These are phyloP conservation scores for Dolichopus griseipennis DNA, from an alignment of 2,888 invertebrate species.

Conservation along the genomic window DNA sequence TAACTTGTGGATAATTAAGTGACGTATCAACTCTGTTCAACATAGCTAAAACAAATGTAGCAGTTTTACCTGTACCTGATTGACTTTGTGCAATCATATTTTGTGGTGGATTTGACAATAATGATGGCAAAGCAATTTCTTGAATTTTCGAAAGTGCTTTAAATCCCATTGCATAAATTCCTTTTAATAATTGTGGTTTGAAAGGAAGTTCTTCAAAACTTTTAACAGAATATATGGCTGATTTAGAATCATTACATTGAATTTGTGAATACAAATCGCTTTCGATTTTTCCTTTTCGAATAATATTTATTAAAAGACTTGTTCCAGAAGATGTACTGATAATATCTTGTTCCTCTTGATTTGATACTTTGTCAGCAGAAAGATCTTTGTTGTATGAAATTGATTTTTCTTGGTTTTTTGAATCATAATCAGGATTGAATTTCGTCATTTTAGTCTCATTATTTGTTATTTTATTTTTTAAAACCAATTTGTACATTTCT, in stretches of 20 bases:
- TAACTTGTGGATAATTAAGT: constrained; percentile 74
- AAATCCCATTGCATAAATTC: constrained; percentile 92
- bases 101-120: constrained; percentile 89
- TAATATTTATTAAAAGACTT: constrained; percentile 75
- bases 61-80: constrained; percentile 98
- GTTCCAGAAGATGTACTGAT: constrained; percentile 56
- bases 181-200: constrained; percentile 83
- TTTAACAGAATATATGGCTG: constrained; percentile 82
- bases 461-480: constrained; percentile 17
- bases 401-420: constrained; percentile 25
- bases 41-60: constrained; percentile 96
- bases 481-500: constrained; percentile 31
- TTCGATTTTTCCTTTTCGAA: constrained; percentile 67
- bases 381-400: too few species aligned
- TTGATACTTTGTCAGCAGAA: background rate
- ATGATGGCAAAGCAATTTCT: constrained; percentile 89
- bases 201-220: constrained; percentile 71
- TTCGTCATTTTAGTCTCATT: constrained; percentile 15
- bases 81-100: constrained; percentile 99
- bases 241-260: constrained; percentile 77
- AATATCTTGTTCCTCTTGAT: constrained; percentile 25
- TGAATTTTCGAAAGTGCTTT: constrained; percentile 97
- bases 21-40: constrained; percentile 78
- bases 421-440: constrained; percentile 29
- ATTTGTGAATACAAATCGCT: constrained; percentile 75